Evolutionary conservation across 2,113 vertebrate genomes (phyloP), one percentile per base, ranked within the genome.

Genomic region (Pelmatolapia mariae): DNA sequence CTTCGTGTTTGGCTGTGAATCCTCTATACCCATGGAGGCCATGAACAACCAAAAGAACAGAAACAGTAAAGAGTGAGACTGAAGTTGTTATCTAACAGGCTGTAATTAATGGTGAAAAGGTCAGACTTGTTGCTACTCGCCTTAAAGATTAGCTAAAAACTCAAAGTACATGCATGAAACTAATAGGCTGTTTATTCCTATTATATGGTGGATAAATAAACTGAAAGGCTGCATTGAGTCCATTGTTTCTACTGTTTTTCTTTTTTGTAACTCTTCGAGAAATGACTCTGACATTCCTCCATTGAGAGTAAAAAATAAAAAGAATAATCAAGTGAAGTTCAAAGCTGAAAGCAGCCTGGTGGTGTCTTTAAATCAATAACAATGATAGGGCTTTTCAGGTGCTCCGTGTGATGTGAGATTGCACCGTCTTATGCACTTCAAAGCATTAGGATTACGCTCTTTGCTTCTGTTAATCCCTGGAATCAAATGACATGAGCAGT

Each of bases 371-470:
- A 90, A 91, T 93, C 56, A 31, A 29, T 89, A 82, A 89, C 93
- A 94, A 92, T 81, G 80, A 80, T 29, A 71, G 85, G 8, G 87
- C 33, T 86, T 83, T 89, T 81, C 5, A n/a, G 33, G 50, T 38
- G 73, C 40, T 53, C 59, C 54, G 19, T 90, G 85, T 84, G 81
- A 91, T 81, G 83, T 90, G 76, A 83, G 56, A 87, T 26, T 10
- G 76, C 82, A 86, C 50, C 78, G 84, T 86, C n/a, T 88, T 56
- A 82, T 24, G 80, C 87, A 91, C 89, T 93, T 94, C 93, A 95
- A 93, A 94, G 94, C 85, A 84, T 93, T 38, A 13, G 84, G 88
- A 91, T 93, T 92, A 90, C 57, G 85, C 86, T 61, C 81, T 91
- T 93, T 93, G 85, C 56, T 83, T 87, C 76, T 61, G 43, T 76